A percentile compares a stretch with the other conserved stretches of the same genome.
These are phyloP conservation scores for Ceriagrion tenellum DNA, from an alignment of 2,888 invertebrate species.

Conservation along the genomic window DNA sequence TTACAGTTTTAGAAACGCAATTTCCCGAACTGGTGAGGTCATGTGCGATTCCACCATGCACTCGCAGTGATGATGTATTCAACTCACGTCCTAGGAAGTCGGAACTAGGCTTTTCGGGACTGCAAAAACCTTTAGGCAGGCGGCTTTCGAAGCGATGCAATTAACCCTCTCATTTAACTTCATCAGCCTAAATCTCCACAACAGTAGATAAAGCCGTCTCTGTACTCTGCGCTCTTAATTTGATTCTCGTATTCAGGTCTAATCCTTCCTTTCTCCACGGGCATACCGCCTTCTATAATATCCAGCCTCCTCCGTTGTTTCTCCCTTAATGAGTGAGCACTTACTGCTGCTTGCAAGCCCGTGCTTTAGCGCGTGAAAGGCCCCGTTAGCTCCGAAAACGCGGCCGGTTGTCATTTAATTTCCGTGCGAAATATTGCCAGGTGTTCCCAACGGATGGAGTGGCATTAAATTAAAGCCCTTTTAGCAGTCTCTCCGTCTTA, in stretches of 20 bases:
- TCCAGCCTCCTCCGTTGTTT: not conserved
- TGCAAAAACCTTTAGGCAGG: not conserved
- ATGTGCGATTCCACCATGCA: too few species aligned
- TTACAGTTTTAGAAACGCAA: too few species aligned
- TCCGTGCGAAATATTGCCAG: slow-evolving; percentile 23
- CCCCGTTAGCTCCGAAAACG: not conserved
- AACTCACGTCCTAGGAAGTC: not conserved
- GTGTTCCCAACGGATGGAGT: not conserved
- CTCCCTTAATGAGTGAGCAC: not conserved
- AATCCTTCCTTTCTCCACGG: not conserved
- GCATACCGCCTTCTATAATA: not conserved
- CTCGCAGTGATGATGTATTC: not conserved
- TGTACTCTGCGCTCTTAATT: not conserved
- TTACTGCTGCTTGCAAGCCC: not conserved
- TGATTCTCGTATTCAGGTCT: not conserved
- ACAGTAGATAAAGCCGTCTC: not conserved
- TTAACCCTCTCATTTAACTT: not conserved
- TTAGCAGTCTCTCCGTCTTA: not conserved
- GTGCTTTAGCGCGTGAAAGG: not conserved
- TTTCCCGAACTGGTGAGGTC: too few species aligned
- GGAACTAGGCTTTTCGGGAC: not conserved
- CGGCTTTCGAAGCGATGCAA: not conserved
- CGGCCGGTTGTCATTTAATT: not conserved
- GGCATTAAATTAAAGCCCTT: not conserved
- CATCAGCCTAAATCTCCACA: not conserved